These are phyloP conservation scores for Pantherophis vulpinus DNA, from an alignment of 2,797 vertebrate genomes.

Conservation along the genomic window DNA sequence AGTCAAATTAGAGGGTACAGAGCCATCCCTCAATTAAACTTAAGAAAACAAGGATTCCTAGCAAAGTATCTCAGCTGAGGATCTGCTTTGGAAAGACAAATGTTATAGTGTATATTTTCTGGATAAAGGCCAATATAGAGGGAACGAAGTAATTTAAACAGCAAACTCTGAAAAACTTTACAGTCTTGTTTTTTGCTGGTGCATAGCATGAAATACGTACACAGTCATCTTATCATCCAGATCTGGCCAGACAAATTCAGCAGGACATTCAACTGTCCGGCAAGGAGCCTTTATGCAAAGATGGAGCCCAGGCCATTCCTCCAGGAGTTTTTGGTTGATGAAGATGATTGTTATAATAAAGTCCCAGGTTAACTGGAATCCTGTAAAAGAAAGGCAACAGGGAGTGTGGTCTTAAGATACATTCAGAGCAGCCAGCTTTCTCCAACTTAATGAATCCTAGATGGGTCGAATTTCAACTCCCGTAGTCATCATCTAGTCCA, in stretches of 20 bases:
- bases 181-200: background rate
- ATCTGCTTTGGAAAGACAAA: background rate
- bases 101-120: background rate
- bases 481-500: background rate
- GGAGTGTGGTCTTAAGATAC: background rate
- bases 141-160: background rate
- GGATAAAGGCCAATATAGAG: background rate
- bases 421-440: background rate
- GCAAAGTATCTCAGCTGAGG: background rate
- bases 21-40: background rate
- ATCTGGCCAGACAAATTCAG: slow-evolving; percentile 72
- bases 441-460: background rate
- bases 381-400: slow-evolving; percentile 33
- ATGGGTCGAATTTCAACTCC: background rate
- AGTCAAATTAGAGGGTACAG: background rate
- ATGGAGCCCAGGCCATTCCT: slow-evolving; percentile 74
- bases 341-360: slow-evolving; percentile 67
- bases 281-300: slow-evolving; percentile 70
- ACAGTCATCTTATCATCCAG: slow-evolving; percentile 46
- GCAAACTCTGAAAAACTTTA: background rate
- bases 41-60: background rate
- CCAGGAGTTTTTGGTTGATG: slow-evolving; percentile 58
- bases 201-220: slow-evolving; percentile 25
- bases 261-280: slow-evolving; percentile 54
- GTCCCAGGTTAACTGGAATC: slow-evolving; percentile 68